Conservation (phyloP, 2,888 invertebrate genomes). For the Dryadula phaetusa region DNA sequence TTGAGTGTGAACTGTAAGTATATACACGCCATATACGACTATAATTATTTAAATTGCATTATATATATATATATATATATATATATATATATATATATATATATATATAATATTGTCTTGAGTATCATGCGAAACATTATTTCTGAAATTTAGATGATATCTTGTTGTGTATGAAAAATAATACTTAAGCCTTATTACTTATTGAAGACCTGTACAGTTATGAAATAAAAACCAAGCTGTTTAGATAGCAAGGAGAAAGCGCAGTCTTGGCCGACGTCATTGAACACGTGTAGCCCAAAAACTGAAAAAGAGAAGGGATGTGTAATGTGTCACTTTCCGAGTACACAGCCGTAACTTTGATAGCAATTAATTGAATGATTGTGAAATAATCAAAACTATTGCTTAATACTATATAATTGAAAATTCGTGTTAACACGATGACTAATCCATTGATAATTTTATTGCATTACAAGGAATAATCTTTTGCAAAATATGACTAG, state of each 20-base stretch:
- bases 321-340: not conserved
- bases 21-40: not conserved
- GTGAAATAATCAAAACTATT: not conserved
- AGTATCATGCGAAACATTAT: too few relatives aligned
- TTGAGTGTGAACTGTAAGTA: slow-evolving; percentile 96
- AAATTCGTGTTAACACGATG: not conserved
- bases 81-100: too few relatives aligned
- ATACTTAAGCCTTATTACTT: too few relatives aligned
- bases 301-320: slow-evolving; percentile 13
- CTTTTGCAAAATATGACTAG: not conserved
- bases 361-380: not conserved
- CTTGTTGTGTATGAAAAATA: too few relatives aligned
- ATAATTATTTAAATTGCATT: not conserved
- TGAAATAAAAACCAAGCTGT: not conserved
- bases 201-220: not conserved
- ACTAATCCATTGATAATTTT: not conserved
- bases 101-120: too few relatives aligned
- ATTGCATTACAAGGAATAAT: not conserved
- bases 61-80: too few relatives aligned
- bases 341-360: not conserved
- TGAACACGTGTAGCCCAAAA: slow-evolving; percentile 16
- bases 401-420: not conserved
- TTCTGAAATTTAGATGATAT: too few relatives aligned
- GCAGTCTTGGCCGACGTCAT: slow-evolving; percentile 2
- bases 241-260: slow-evolving; percentile 2